Evolutionary conservation across 1,140 invertebrate species (phyloP).

Genomic region (Nebria ingens): DNA sequence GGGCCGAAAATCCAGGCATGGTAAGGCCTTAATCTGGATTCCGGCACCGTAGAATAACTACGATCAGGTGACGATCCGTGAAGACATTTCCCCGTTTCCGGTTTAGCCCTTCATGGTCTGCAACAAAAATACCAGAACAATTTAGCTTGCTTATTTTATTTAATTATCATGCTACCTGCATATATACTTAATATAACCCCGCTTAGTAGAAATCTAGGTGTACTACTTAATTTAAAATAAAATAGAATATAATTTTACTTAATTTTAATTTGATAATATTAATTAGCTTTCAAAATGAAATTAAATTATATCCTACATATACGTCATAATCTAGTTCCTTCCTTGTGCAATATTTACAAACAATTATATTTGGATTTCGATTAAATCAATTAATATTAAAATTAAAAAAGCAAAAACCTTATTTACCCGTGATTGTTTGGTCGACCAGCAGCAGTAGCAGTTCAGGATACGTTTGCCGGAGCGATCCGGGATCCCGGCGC

Average conservation of each 20-base stretch:
- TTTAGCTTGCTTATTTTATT: no score
- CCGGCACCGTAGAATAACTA: neutral
- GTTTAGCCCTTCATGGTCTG: neutral
- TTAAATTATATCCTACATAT: neutral
- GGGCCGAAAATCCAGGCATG: neutral
- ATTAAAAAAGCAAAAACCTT: no score
- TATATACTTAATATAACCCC: no score
- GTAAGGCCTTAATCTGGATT: neutral
- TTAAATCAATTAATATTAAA: no score
- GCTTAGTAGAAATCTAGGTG: no score
- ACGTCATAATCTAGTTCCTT: neutral
- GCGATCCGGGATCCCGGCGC: neutral
- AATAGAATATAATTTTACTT: no score
- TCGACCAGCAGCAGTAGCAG: neutral
- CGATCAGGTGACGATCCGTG: neutral
- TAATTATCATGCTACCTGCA: no score
- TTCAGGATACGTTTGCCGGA: neutral
- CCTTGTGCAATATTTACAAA: neutral
- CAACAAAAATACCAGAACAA: no score
- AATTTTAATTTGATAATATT: no score
- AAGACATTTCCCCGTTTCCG: neutral
- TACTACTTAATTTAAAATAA: no score
- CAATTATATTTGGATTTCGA: no score
- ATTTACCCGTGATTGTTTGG: neutral
- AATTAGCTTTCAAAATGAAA: no score